Evolutionary conservation across 2,797 vertebrate genomes (phyloP).

Genomic region (Pogonophryne albipinna): DNA sequence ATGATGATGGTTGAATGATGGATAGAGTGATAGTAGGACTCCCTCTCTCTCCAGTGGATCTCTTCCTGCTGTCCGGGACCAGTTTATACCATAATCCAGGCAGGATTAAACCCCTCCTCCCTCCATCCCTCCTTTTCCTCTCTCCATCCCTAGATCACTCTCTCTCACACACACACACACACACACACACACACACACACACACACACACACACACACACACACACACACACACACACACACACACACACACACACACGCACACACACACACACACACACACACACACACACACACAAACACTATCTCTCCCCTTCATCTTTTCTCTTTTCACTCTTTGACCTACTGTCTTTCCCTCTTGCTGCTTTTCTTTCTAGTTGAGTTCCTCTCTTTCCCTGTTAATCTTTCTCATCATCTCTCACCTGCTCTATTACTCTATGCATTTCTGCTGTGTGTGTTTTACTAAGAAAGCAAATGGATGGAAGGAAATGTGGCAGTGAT

Average conservation of each 20-base stretch:
- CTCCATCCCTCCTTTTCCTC: constrained; percentile 52
- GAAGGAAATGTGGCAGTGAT: not conserved
- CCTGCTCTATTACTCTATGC: not conserved
- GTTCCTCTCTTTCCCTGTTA: not conserved
- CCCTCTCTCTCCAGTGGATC: constrained; percentile 54
- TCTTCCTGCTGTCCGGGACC: constrained; percentile 68
- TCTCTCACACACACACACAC: not conserved
- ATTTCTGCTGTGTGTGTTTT: not conserved
- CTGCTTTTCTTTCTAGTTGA: constrained; percentile 22
- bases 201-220: constrained; percentile 31
- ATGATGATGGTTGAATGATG: constrained; percentile 40
- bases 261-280: not conserved
- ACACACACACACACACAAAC: constrained; percentile 35
- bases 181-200: constrained; percentile 23
- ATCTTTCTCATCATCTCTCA: constrained; percentile 19
- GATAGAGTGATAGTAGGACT: constrained; percentile 56
- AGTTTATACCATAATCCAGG: constrained; percentile 85
- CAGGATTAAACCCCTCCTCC: constrained; percentile 87
- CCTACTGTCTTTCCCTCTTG: constrained; percentile 36
- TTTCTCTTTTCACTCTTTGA: constrained; percentile 48
- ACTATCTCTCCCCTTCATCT: constrained; percentile 45
- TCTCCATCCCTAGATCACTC: constrained; percentile 29
- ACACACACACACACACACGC: not conserved
- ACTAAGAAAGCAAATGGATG: not conserved
- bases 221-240: constrained; percentile 11